Conservation (phyloP, 53 echinoderm and acorn worm species). For the Zoroaster sp. region DNA sequence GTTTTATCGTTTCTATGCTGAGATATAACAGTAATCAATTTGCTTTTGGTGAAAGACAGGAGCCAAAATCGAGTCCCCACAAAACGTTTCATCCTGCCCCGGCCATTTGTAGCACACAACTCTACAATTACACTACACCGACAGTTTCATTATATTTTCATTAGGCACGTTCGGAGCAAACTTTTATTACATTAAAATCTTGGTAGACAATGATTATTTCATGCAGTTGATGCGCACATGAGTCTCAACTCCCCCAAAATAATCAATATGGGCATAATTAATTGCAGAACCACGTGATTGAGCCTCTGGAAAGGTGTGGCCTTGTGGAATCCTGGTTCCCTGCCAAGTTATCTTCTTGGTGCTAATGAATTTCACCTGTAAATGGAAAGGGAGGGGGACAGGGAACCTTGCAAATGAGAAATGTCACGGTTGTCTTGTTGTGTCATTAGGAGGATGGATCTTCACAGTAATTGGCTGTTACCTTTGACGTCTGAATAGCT, state of each 20-base stretch:
- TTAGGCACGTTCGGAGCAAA: conserved; percentile 41
- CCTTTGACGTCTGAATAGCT: conserved; percentile 31
- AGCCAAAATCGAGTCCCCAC: not conserved
- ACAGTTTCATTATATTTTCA: conserved; percentile 52
- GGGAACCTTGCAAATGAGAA: conserved; percentile 3
- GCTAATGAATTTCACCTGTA: not conserved
- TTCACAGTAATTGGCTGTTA: conserved; percentile 7
- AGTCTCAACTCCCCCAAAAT: not conserved
- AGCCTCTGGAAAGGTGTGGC: not conserved
- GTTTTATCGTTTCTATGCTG: not conserved
- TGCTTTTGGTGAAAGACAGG: not conserved
- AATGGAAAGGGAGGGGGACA: not conserved
- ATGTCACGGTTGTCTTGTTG: not conserved
- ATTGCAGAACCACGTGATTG: not conserved
- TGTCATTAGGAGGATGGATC: not conserved
- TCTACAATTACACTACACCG: not conserved
- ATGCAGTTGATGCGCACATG: not conserved
- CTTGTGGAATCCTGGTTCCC: not conserved
- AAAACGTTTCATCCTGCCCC: not conserved
- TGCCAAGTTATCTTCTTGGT: not conserved
- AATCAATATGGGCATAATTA: conserved; percentile 22
- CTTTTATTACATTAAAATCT: conserved; percentile 32
- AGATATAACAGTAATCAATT: not conserved
- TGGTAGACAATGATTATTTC: conserved; percentile 30
- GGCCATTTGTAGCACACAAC: not conserved